phyloP scores from a whole-genome alignment of 2,888 invertebrate species.

The Caenorhabditis virilis region DNA sequence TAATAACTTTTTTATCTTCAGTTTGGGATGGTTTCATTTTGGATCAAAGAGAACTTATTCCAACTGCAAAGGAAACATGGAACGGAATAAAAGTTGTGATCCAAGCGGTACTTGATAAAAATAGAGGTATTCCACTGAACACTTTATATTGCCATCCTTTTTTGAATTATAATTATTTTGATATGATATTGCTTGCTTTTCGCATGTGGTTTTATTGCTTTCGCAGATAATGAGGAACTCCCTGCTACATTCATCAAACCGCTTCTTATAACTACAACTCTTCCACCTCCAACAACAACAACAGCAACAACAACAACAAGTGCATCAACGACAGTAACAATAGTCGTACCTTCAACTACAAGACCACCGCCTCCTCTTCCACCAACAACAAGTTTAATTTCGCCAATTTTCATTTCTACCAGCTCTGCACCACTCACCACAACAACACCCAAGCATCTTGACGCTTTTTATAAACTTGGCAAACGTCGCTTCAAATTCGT shows the following conservation, averaged over 20 bases:
- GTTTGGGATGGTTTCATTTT: conserved; percentile 68
- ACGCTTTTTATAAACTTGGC: conserved; percentile 34
- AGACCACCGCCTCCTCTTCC: conserved; percentile 1
- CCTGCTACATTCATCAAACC: conserved; percentile 4
- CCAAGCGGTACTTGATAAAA: conserved; percentile 54
- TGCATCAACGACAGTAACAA: conserved; percentile 16
- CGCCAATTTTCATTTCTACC: conserved; percentile 7
- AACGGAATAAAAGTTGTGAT: conserved; percentile 66
- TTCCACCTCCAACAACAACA: conserved; percentile 14
- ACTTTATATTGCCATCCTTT: not conserved
- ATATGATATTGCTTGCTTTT: not conserved
- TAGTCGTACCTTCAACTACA: conserved; percentile 3
- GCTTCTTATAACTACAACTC: no score
- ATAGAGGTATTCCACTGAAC: conserved; percentile 5
- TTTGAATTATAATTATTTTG: not conserved
- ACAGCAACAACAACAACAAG: conserved; percentile 23
- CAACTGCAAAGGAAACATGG: conserved; percentile 67
- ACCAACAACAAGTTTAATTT: no score
- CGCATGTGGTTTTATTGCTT: not conserved
- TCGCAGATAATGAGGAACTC: not conserved
- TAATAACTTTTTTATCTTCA: no score
- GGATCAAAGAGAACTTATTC: conserved; percentile 64
- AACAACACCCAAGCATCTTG: conserved; percentile 26
- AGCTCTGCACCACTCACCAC: conserved; percentile 9
- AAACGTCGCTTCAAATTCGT: conserved; percentile 38